Percentiles rank a stretch among this genome's conserved stretches.
Conservation (phyloP, 2,113 vertebrate species). For the Atlantisia rogersi region DNA sequence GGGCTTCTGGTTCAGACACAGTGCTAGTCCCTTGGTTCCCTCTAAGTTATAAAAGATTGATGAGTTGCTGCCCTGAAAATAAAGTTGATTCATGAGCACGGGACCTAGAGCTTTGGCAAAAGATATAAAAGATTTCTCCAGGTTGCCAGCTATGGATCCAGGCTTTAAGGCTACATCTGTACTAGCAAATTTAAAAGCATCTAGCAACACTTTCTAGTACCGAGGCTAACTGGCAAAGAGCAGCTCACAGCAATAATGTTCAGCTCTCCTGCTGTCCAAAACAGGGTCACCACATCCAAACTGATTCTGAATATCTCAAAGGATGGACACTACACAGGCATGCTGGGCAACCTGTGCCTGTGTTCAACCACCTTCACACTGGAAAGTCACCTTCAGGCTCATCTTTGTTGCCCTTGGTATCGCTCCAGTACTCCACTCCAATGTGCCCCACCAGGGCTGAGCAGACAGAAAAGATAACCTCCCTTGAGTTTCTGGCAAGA, state of each 20-base stretch:
- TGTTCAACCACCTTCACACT: not conserved
- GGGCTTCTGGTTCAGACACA: not conserved
- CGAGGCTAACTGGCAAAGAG: not conserved
- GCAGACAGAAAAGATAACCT: not conserved
- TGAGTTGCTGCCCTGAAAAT: not conserved
- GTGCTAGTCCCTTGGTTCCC: not conserved
- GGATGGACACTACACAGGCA: not conserved
- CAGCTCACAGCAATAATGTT: not conserved
- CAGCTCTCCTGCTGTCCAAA: not conserved
- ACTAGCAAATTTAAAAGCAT: not conserved
- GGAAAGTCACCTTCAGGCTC: not conserved
- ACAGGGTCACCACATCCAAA: not conserved
- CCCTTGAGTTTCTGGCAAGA: not conserved
- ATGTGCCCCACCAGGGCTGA: not conserved
- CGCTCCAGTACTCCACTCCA: not conserved
- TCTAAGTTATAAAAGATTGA: not conserved
- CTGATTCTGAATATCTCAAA: not conserved
- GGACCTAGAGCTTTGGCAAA: not conserved
- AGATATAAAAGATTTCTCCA: not conserved
- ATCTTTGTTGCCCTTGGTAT: not conserved
- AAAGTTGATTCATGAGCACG: not conserved
- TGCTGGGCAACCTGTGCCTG: not conserved
- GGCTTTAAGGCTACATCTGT: not conserved
- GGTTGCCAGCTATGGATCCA: not conserved
- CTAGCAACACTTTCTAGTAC: not conserved